phyloP scores from a whole-genome alignment of 2,888 invertebrate species.

The Yponomeuta sedellus region DNA sequence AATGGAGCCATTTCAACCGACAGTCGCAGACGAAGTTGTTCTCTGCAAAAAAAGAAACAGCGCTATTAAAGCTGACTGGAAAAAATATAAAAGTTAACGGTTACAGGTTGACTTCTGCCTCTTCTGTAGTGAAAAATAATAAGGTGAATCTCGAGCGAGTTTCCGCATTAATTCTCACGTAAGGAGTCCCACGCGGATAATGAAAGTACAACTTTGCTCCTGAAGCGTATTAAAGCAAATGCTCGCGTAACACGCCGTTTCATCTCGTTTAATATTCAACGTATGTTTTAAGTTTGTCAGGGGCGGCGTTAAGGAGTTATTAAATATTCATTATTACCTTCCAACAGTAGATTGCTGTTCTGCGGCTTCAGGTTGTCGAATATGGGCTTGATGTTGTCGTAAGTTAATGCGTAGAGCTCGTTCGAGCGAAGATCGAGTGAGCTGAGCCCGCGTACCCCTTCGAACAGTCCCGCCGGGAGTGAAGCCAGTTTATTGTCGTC shows the following conservation, averaged over 20 bases:
- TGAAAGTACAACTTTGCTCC: constrained; percentile 56
- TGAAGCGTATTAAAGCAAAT: constrained; percentile 55
- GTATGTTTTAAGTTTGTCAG: constrained; percentile 57
- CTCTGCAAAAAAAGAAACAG: constrained; percentile 74
- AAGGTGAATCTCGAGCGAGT: constrained; percentile 4
- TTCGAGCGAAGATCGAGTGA: constrained; percentile 87
- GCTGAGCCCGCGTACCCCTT: constrained; percentile 82
- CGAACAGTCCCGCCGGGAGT: constrained; percentile 83
- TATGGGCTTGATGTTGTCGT: constrained; percentile 85
- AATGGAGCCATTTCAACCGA: constrained; percentile 87
- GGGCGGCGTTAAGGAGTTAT: constrained; percentile 42
- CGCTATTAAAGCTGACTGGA: background rate
- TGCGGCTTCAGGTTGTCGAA: constrained; percentile 85
- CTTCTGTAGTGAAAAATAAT: background rate
- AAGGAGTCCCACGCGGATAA: constrained; percentile 54
- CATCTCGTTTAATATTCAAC: constrained; percentile 60
- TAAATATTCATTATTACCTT: constrained; percentile 78
- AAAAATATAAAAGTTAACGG: constrained; percentile 4
- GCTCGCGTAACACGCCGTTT: constrained; percentile 44
- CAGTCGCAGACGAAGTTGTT: constrained; percentile 91
- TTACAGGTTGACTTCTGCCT: background rate
- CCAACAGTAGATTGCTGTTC: constrained; percentile 84
- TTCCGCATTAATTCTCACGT: constrained; percentile 31
- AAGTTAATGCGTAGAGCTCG: constrained; percentile 84
- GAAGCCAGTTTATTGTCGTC: constrained; percentile 85